These are phyloP conservation scores for Ciconia stormi DNA, from an alignment of 2,113 vertebrate species.

Conservation along the genomic window DNA sequence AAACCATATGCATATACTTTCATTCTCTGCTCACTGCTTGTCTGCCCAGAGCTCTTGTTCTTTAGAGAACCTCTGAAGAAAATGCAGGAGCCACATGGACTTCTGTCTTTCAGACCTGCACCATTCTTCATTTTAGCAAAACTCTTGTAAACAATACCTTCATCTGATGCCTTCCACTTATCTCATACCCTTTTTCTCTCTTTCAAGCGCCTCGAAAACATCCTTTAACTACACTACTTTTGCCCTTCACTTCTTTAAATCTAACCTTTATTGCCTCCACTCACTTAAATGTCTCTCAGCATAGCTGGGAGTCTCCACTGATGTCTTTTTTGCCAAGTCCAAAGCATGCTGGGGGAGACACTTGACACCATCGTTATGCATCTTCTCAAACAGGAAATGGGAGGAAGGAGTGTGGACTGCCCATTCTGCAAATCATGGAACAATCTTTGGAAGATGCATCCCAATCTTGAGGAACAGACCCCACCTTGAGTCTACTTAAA, in stretches of 20 bases:
- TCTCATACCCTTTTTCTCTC: background rate
- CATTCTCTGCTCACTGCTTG: background rate
- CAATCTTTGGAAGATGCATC: background rate
- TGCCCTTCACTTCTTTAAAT: background rate
- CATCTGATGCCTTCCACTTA: background rate
- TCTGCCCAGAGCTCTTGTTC: background rate
- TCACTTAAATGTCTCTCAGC: background rate
- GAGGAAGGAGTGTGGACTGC: background rate
- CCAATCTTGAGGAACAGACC: background rate
- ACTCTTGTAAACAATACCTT: background rate
- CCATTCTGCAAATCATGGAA: background rate
- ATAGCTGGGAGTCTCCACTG: background rate
- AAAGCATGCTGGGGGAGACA: background rate
- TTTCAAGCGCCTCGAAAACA: background rate
- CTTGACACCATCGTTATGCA: no score
- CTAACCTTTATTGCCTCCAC: background rate
- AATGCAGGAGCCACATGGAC: background rate
- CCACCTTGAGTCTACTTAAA: background rate
- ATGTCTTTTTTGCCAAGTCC: background rate
- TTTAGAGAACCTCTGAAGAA: background rate
- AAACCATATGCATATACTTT: background rate
- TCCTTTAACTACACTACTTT: background rate
- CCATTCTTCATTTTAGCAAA: background rate
- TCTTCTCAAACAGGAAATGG: background rate
- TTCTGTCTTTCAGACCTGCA: background rate